phyloP scores from a whole-genome alignment of 2,888 invertebrate genomes.

The Drosophila kuntzei region DNA sequence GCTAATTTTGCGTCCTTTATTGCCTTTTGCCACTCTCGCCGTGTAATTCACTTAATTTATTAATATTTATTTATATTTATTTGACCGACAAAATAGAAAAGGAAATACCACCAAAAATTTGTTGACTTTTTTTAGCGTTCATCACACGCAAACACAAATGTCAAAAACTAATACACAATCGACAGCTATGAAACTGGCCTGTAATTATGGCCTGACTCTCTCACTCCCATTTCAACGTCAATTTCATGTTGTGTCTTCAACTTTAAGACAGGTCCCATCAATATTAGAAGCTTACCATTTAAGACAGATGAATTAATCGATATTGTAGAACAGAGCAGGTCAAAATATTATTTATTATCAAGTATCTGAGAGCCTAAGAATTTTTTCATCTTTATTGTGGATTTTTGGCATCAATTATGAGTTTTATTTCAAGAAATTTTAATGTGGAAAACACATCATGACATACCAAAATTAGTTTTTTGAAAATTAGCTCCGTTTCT shows the following conservation, averaged over 20 bases:
- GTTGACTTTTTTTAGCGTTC: constrained; percentile 5
- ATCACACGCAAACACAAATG: constrained; percentile 37
- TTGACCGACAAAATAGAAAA: not conserved
- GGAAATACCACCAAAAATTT: not conserved
- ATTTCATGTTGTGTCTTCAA: not conserved
- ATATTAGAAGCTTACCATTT: constrained; percentile 1
- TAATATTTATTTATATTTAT: constrained; percentile 54
- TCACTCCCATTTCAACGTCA: not conserved
- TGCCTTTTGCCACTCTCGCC: constrained; percentile 48
- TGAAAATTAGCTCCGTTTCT: too few relatives aligned
- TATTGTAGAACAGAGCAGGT: not conserved
- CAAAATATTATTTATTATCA: not conserved
- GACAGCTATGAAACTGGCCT: constrained; percentile 38
- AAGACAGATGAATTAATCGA: constrained; percentile 7
- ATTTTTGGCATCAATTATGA: not conserved
- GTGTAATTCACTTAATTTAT: constrained; percentile 71
- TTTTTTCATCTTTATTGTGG: not conserved
- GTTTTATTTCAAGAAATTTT: not conserved
- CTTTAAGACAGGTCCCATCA: constrained; percentile 11
- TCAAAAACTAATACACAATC: constrained; percentile 53
- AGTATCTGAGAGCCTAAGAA: not conserved
- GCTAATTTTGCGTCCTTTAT: constrained; percentile 74
- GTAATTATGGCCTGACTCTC: constrained; percentile 39
- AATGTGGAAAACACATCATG: too few relatives aligned
- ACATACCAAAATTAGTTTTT: too few relatives aligned